Evolutionary conservation across 2,113 vertebrate species (phyloP).

Genomic region (Anoplopoma fimbria): DNA sequence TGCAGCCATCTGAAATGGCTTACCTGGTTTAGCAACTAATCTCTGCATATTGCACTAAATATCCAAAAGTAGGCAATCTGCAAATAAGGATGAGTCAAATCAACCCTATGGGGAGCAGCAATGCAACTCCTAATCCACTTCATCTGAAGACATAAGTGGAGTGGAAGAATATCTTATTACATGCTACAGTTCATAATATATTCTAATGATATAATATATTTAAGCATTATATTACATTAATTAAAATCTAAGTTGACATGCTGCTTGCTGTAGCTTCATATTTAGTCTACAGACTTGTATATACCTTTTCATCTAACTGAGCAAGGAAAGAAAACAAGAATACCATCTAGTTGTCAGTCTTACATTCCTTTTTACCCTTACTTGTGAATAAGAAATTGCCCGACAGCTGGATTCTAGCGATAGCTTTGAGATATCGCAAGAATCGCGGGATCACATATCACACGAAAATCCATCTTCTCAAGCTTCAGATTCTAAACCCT

Average conservation of each 20-base stretch:
- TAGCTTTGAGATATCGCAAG: too few species aligned
- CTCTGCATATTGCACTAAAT: not conserved
- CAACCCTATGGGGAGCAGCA: not conserved
- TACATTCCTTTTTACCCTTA: not conserved
- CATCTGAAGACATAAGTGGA: not conserved
- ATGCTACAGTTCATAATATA: not conserved
- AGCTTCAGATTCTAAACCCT: not conserved
- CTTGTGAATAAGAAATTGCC: not conserved
- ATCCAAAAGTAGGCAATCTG: not conserved
- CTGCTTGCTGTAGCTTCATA: not conserved
- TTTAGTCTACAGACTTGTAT: not conserved
- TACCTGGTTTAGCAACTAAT: not conserved
- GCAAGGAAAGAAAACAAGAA: not conserved
- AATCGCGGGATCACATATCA: too few species aligned
- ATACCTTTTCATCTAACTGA: not conserved
- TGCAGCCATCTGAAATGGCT: not conserved
- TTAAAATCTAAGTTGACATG: not conserved
- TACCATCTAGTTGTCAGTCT: not conserved
- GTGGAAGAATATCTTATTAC: not conserved
- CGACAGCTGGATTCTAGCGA: too few species aligned
- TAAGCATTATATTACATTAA: too few species aligned
- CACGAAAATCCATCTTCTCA: too few species aligned
- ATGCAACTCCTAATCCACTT: not conserved
- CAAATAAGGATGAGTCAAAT: not conserved
- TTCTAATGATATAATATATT: not conserved